Base-by-base conservation (phyloP, 2,888 invertebrate genomes). In the Oligia fasciuncula region DNA sequence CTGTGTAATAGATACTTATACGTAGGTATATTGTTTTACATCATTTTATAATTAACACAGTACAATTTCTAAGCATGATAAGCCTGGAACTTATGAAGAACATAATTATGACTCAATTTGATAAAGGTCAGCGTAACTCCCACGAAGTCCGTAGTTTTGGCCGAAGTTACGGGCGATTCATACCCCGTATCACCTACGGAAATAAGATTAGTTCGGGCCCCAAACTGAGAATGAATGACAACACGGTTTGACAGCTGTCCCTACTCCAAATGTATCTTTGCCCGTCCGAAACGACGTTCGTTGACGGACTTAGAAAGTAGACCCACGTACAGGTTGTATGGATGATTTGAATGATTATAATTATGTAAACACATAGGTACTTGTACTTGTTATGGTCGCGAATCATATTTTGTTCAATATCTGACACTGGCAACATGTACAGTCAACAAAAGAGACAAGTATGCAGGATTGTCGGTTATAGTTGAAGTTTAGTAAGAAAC, bases 31-130 rank as follows among this genome's bases (percentile, higher is more conserved):
- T 1, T 8, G 4, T 29, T 80, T n/a, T 13, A 67, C 4, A 67
- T 80, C 1, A 4, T 81, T 73, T 81, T 73, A 49, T 43, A 80
- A 80, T 65, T 80, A 49, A 17, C 2, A 71, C 0, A 11, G 9
- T 54, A 19, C 14, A 6, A 1, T 57, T 65, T 11, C n/a, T 35
- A 46, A n/a, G 40, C 46, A 51, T n/a, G 40, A 19, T n/a, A 76
- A 17, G 2, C 13, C 13, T 70, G 11, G n/a, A 66, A 49, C 4
- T 17, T 29, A 14, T 2, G 60, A n/a, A 11, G 13, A 73, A 65
- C 35, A 40, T 4, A 60, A 35, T 23, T 54, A 46, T 11, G 4
- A 60, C n/a, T n/a, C 4, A 51, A 23, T 35, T 69, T 49, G 8
- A 6, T 13, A 46, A 46, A n/a, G 17, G n/a, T 43, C 2, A 29